Base-by-base conservation (phyloP, 2,113 vertebrate genomes). In the Athene cunicularia region DNA sequence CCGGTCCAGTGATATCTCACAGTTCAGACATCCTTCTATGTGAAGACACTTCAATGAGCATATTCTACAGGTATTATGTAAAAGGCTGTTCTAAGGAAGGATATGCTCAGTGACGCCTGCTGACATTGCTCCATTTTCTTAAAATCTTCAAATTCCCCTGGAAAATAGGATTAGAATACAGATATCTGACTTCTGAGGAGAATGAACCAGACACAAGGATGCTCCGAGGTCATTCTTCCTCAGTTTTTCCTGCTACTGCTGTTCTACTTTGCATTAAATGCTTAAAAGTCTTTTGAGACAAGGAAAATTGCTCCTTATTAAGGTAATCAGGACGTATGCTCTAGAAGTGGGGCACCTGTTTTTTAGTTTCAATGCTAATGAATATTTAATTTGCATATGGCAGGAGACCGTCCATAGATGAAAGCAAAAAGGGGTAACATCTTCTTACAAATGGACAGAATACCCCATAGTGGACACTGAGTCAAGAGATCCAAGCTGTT, bases 61-160 rank as follows among this genome's bases (percentile, higher is more conserved):
- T 33, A 53, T 75, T 39, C 23, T 81, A 79, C 33, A 81, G 32
- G 27, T 60, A 56, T 84, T 67, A 64, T 28, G 39, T 64, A 79
- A 89, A 94, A 68, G 11, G 12, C 8, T 67, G 4, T 67, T 84
- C 68, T 67, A 20, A 74, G 64, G 28, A 63, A 11, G 21, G 16
- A 39, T 63, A 16, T 56, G 11, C 9, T 88, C n/a, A 49, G 11
- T 28, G 7, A 64, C 30, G 73, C n/a, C 68, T 79, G 43, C 47
- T 85, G 70, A 87, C 66, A 41, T 91, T 95, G 80, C 33, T 94
- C 81, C 77, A 94, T 95, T 95, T 96, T 87, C 67, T 50, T 64
- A 75, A 95, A 94, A 82, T 55, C 52, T 22, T 75, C 11, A 2
- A 53, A 82, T 63, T 75, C 14, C 39, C 12, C 35, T 60, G 26